Percentiles rank a stretch among this genome's conserved stretches.
Conservation (phyloP, 64 coral and sea anemone genomes). For the Actinia equina region DNA sequence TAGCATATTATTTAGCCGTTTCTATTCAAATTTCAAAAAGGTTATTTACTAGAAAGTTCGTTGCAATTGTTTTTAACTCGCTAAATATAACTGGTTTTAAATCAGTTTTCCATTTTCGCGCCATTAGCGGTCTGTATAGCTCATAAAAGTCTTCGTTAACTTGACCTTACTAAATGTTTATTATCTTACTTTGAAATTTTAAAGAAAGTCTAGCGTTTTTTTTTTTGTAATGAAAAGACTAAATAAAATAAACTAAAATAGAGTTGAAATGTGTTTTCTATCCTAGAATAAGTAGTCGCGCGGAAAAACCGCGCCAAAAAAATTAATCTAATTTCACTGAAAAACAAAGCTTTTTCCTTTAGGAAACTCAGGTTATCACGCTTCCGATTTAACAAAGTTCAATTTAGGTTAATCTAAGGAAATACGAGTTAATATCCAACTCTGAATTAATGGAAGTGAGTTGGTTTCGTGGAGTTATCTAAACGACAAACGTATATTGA, state of each 20-base stretch:
- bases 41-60: no score
- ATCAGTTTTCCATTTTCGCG: no score
- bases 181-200: not conserved
- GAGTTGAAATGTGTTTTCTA: no score
- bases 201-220: not conserved
- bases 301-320: not conserved
- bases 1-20: no score
- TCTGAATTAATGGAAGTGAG: not conserved
- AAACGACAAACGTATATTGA: not conserved
- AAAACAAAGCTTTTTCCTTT: not conserved
- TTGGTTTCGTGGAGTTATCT: slow-evolving; percentile 14
- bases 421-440: not conserved
- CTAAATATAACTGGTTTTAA: no score
- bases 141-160: no score
- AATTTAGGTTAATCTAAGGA: slow-evolving; percentile 9
- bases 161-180: not conserved
- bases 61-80: no score
- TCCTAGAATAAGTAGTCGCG: no score
- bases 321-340: not conserved
- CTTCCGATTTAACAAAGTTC: slow-evolving; percentile 18
- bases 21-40: no score
- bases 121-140: no score
- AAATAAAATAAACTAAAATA: no score
- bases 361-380: not conserved
- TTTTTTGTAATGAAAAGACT: no score